A percentile compares a stretch with the other conserved stretches of the same genome.
Conservation (phyloP, 2,888 invertebrate species). For the Eulithis testata region DNA sequence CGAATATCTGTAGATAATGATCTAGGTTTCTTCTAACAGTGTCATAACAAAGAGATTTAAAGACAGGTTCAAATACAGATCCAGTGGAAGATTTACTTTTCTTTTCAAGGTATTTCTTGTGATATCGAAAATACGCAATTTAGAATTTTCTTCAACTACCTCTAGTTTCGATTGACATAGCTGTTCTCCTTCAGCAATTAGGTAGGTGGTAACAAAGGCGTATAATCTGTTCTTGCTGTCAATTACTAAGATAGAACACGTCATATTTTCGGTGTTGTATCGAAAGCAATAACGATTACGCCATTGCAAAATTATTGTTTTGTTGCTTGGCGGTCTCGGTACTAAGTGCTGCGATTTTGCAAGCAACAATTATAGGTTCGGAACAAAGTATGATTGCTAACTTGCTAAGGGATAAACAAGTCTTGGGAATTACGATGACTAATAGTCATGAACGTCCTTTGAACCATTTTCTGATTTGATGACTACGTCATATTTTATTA, state of each 20-base stretch:
- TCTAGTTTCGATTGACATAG: background rate
- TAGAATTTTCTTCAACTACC: no score
- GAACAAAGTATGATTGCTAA: conserved; percentile 14
- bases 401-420: conserved; percentile 12
- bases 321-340: conserved; percentile 15
- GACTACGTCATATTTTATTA: no score
- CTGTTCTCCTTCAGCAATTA: conserved; percentile 4
- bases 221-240: conserved; percentile 50
- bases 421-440: conserved; percentile 1
- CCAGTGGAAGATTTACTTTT: no score
- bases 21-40: no score
- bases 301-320: conserved; percentile 56
- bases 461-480: background rate
- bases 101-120: no score
- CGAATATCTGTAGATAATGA: no score
- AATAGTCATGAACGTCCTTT: background rate
- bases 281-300: conserved; percentile 58
- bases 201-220: conserved; percentile 35
- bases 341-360: conserved; percentile 17
- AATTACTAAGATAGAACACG: conserved; percentile 58
- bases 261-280: conserved; percentile 54
- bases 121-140: no score
- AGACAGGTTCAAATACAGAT: no score
- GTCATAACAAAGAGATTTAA: no score
- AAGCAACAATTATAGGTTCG: conserved; percentile 25